phyloP scores from a whole-genome alignment of 2,113 vertebrate species.

The Pyxicephalus adspersus region DNA sequence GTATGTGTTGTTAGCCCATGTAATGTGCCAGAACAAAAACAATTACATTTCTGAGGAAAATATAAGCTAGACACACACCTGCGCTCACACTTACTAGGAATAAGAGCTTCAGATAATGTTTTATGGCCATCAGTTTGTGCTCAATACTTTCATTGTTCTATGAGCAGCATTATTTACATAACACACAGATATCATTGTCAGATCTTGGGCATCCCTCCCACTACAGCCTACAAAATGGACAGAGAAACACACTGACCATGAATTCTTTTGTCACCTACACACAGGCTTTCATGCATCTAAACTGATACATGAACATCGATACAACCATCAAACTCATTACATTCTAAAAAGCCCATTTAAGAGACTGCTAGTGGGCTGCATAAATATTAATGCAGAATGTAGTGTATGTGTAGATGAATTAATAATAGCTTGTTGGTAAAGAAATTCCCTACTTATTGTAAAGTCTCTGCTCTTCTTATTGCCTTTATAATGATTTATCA shows the following conservation, averaged over 20 bases:
- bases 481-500: no score
- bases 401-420: no score
- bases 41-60: background rate
- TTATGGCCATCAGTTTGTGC: background rate
- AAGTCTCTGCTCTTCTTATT: no score
- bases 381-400: no score
- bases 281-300: background rate
- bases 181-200: slow-evolving; percentile 23
- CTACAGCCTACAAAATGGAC: slow-evolving; percentile 3
- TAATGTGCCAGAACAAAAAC: background rate
- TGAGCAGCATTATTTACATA: background rate
- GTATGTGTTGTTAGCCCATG: no score
- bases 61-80: background rate
- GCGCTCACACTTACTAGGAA: background rate
- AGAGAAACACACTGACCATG: background rate
- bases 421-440: no score
- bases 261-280: slow-evolving; percentile 23
- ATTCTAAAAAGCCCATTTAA: no score
- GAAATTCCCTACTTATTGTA: no score
- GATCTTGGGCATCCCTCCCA: background rate
- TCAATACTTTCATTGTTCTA: background rate
- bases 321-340: no score
- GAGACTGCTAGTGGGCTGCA: no score
- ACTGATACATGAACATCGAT: background rate
- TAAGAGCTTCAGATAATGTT: no score